Base-by-base conservation (phyloP, 2,113 vertebrate species). In the Dicrurus megarhynchus region DNA sequence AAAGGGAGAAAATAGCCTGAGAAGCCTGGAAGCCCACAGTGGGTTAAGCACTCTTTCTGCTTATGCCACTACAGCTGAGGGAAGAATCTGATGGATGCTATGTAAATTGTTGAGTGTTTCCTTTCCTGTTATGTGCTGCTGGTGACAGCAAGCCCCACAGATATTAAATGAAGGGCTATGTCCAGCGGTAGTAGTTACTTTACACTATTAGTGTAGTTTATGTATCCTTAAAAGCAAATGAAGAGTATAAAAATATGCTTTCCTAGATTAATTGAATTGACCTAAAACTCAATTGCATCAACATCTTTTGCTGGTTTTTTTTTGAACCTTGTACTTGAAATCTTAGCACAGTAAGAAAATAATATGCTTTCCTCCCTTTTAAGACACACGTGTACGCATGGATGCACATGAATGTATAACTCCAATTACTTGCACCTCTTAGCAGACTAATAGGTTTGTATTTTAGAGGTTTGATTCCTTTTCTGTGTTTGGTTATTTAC, bases 221-320 rank as follows among this genome's bases (percentile, higher is more conserved):
- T 88, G 64, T 87, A 74, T 93, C 64, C 67, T 86, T 93, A 37
- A 94, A 95, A 91, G 39, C 37, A 63, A 74, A 49, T 47, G 4
- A 89, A 95, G 69, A n/a, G 95, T 97, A 65, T 94, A 78, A 85
- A 95, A 95, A 84, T 56, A 42, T 37, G 9, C 33, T 57, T 92
- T 95, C 26, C 60, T 82, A n/a, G 64, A 71, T 95, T 91, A 93
- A 83, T 89, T 75, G 75, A 95, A 81, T 71, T 88, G 65, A 90
- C 80, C 65, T 86, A n/a, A 77, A 95, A 84, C 64, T 89, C 55
- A 37, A 23, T 50, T 83, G 24, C 79, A 92, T 89, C 67, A 76
- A 41, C 14, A 30, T 57, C 41, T 80, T 95, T 81, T 91, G 17
- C 73, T 87, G 53, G 11, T 77, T 44, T 85, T 84, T 91, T 85